Evolutionary conservation across 2,113 vertebrate species (phyloP).

Genomic region (Camelus bactrianus): DNA sequence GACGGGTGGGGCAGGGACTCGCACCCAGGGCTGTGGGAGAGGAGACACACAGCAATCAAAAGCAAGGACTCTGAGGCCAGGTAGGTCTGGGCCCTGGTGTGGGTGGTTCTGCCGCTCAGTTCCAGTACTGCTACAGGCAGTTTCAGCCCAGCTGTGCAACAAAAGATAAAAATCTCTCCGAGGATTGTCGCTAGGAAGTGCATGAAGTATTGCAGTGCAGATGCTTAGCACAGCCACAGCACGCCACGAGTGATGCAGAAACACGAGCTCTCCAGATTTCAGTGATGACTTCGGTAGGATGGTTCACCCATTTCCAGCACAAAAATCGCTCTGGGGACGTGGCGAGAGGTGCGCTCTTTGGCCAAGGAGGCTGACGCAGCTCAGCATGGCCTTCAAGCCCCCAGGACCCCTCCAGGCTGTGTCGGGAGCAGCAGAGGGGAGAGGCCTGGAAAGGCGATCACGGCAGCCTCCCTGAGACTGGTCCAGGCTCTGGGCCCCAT

Average conservation of each 20-base stretch:
- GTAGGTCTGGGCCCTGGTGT: background rate
- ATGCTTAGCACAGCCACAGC: too few species aligned
- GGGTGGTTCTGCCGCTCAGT: background rate
- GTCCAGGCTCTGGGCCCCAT: background rate
- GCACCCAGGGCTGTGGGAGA: background rate
- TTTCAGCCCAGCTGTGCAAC: background rate
- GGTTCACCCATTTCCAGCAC: background rate
- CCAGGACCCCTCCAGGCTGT: background rate
- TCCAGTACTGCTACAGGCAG: background rate
- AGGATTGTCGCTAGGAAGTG: background rate
- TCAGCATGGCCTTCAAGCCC: too few species aligned
- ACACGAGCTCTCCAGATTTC: background rate
- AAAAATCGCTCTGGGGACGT: background rate
- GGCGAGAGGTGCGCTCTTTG: background rate
- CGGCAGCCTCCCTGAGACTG: background rate
- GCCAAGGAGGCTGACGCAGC: background rate
- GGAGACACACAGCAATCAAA: background rate
- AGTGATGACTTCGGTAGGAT: background rate
- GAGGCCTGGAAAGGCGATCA: background rate
- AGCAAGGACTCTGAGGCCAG: background rate
- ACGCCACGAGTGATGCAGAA: rapidly evolving
- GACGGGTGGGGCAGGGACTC: background rate
- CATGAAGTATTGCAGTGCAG: background rate
- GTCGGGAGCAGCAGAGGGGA: background rate
- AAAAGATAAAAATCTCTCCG: background rate